These are phyloP conservation scores for Motacilla tschutschensis DNA, from an alignment of 2,113 vertebrate genomes.

Conservation along the genomic window DNA sequence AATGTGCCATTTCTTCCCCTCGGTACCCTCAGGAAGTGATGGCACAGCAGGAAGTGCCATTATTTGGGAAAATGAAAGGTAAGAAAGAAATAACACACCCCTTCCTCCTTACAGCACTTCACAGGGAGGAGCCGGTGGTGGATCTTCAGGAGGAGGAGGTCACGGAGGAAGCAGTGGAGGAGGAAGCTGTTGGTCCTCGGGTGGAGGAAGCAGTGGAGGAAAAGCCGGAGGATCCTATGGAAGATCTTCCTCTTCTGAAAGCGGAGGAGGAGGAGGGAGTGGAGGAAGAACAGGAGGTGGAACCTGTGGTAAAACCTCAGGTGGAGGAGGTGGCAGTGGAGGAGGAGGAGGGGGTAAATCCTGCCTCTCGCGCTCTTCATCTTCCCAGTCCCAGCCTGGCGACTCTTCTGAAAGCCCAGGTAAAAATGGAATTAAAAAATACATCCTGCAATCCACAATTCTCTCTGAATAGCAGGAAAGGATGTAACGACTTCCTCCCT, in stretches of 20 bases:
- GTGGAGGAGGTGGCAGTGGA: constrained; percentile 13
- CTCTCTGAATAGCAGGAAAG: background rate
- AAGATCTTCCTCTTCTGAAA: constrained; percentile 9
- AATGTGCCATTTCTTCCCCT: background rate
- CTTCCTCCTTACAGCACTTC: background rate
- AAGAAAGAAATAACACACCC: background rate
- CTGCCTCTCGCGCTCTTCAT: constrained; percentile 27
- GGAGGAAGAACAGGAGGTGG: background rate
- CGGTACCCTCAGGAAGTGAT: background rate
- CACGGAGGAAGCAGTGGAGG: background rate
- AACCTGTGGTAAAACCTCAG: constrained; percentile 4
- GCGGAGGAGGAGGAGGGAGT: background rate
- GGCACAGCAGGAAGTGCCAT: background rate
- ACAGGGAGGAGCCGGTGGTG: constrained; percentile 27
- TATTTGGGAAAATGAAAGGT: background rate
- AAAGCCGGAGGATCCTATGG: background rate
- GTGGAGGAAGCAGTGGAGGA: constrained; percentile 21
- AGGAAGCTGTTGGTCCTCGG: constrained; percentile 29
- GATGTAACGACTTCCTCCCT: background rate
- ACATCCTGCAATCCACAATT: background rate
- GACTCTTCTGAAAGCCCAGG: constrained; percentile 19
- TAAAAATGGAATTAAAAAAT: background rate
- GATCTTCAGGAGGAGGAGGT: constrained; percentile 33
- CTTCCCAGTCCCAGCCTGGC: constrained; percentile 2
- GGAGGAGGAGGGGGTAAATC: constrained; percentile 29